A percentile compares a stretch with the other conserved stretches of the same genome.
Conservation (phyloP, 2,797 vertebrate species). For the Hoplostethus mediterraneus region DNA sequence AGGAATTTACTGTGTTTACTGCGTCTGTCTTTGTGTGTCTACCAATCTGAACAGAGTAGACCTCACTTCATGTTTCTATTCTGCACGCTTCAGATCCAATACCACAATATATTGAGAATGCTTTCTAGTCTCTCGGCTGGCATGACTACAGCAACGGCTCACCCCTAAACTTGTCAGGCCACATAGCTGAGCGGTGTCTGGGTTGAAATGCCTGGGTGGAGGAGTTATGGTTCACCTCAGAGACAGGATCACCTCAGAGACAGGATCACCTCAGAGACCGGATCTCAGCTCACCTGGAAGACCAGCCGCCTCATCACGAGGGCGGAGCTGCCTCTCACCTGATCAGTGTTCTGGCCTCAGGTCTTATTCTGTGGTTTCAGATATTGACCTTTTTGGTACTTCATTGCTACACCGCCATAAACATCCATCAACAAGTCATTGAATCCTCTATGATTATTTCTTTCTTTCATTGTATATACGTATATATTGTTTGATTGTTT, state of each 20-base stretch:
- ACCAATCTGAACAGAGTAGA: too few relatives aligned
- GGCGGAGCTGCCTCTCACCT: not conserved
- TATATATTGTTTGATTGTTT: too few relatives aligned
- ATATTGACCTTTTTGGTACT: not conserved
- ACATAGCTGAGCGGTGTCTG: constrained; percentile 42
- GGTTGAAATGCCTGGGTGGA: constrained; percentile 1
- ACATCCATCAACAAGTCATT: too few relatives aligned
- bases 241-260: not conserved
- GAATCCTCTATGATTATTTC: too few relatives aligned
- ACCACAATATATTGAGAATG: too few relatives aligned
- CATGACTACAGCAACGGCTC: not conserved
- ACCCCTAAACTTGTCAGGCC: constrained; percentile 41
- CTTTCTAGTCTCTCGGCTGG: too few relatives aligned
- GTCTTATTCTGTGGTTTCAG: not conserved
- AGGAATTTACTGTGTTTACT: too few relatives aligned
- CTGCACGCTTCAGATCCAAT: too few relatives aligned
- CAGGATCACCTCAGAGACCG: not conserved
- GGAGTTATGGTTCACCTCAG: constrained; percentile 4
- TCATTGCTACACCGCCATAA: not conserved
- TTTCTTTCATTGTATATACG: too few relatives aligned
- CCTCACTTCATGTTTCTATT: too few relatives aligned
- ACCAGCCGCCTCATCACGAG: too few relatives aligned
- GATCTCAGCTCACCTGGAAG: not conserved
- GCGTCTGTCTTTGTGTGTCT: too few relatives aligned
- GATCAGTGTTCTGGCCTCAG: not conserved